Evolutionary conservation across 2,113 vertebrate species (phyloP), one percentile per base, ranked within the genome.

Genomic region (Chamaetylas fuelleborni): DNA sequence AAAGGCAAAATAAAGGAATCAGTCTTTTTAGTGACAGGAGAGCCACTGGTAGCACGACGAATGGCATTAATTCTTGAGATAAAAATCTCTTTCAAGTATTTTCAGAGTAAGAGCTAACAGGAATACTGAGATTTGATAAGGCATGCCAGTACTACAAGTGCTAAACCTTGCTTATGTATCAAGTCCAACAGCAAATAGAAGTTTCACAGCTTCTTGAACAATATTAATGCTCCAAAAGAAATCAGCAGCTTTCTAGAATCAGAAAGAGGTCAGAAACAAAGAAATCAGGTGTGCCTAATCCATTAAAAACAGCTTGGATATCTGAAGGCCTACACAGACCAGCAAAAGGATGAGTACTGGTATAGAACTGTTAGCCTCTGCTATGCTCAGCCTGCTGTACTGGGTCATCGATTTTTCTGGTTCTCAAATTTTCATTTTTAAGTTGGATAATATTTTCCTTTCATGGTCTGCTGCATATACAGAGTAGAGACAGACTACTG

Each of bases 331-430:
- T 11, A 58, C 7, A 47, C 10, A 76, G 13, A 84, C 8, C 25
- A 67, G 40, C 19, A 80, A 58, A 83, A 70, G 20, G 6, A 82
- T 77, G 8, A 57, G 2, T 23, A 26, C 13, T 43, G n/a, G 26
- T 67, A 25, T 1, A 6, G n/a, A 83, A 62, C 0, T 82, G 56
- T 10, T 12, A 56, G 45, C 14, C 9, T 74, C 56, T 76, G 15
- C 40, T 64, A n/a, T 4, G 4, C 4, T 60, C 4, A 43, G 20
- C 5, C 0, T 19, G 12, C 8, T 19, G 9, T 10, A 45, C 19
- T 8, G 6, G 8, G 8, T 66, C 26, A 54, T 4, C 17, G 8
- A 36, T 54, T 78, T 69, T 76, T 66, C 36, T 53, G 17, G 5
- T 17, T 29, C 34, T 67, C 56, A 48, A 43, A 34, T 54, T 56